A percentile compares a stretch with the other conserved stretches of the same genome.
Evolutionary conservation across 2,113 vertebrate species (phyloP).

Genomic region (Tetraodon nigroviridis): DNA sequence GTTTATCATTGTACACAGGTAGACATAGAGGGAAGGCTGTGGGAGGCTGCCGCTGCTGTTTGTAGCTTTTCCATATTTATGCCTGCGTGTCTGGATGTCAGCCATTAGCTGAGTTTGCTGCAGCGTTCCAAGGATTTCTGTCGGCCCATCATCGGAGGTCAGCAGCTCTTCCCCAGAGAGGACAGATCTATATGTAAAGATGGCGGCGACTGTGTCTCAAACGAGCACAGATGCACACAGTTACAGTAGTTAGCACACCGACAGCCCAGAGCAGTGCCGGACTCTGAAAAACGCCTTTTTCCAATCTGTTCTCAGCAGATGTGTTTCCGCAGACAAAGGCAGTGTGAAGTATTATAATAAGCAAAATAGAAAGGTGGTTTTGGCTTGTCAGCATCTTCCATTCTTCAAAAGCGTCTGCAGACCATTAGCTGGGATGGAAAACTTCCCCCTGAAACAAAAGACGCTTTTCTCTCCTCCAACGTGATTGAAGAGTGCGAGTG

Average conservation of each 20-base stretch:
- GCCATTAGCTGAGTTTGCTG: conserved; percentile 38
- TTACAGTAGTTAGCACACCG: conserved; percentile 55
- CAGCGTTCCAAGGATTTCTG: conserved; percentile 51
- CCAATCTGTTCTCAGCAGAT: conserved; percentile 73
- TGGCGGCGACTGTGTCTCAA: conserved; percentile 55
- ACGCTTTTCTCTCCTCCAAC: conserved; percentile 36
- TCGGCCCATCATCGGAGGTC: conserved; percentile 69
- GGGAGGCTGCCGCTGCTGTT: not conserved
- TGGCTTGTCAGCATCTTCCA: conserved; percentile 60
- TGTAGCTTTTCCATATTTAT: conserved; percentile 15
- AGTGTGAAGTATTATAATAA: conserved; percentile 71
- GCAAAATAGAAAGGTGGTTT: conserved; percentile 64
- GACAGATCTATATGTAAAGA: conserved; percentile 62
- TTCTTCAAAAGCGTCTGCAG: conserved; percentile 62
- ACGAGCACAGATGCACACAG: conserved; percentile 21
- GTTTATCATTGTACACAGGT: conserved; percentile 48
- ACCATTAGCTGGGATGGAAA: conserved; percentile 70
- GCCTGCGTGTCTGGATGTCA: not conserved
- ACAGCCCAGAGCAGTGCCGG: conserved; percentile 40
- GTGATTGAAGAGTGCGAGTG: conserved; percentile 50
- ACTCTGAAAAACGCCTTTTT: conserved; percentile 58
- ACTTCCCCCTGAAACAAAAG: conserved; percentile 63
- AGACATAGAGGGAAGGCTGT: conserved; percentile 7
- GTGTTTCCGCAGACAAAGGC: conserved; percentile 67
- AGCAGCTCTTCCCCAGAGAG: conserved; percentile 59